phyloP scores from a whole-genome alignment of 2,888 invertebrate genomes.

The Anagyrus pseudococci region DNA sequence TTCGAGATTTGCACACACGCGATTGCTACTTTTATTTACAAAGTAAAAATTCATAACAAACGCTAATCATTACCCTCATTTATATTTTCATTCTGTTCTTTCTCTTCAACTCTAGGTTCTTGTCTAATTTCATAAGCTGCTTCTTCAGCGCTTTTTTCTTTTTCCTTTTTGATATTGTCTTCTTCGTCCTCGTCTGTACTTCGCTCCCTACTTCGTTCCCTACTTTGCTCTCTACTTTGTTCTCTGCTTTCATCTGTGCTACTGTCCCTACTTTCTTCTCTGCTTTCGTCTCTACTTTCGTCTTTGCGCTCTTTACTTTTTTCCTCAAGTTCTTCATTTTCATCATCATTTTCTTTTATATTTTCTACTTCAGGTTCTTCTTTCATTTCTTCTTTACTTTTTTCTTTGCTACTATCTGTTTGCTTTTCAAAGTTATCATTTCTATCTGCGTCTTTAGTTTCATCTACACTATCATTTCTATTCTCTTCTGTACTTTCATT shows the following conservation, averaged over 20 bases:
- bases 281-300: neutral
- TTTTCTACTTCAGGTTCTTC: neutral
- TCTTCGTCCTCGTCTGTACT: no score
- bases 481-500: neutral
- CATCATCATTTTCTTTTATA: slow-evolving; percentile 39
- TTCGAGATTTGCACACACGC: slow-evolving; percentile 25
- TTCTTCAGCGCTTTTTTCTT: neutral
- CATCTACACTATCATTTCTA: neutral
- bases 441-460: neutral
- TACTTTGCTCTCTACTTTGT: neutral
- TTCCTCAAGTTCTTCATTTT: slow-evolving; percentile 38
- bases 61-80: slow-evolving; percentile 40
- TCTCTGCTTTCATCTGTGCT: neutral
- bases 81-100: slow-evolving; percentile 17
- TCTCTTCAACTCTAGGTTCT: neutral
- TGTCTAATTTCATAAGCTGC: slow-evolving; percentile 15
- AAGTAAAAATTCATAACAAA: slow-evolving; percentile 35
- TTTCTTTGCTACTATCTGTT: no score
- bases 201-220: no score
- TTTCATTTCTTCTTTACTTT: slow-evolving; percentile 32
- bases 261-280: neutral
- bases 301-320: neutral
- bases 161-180: neutral
- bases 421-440: no score
- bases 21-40: slow-evolving; percentile 37